Base-by-base conservation (phyloP, 2,888 invertebrate species). In the Aleiodes testaceus region DNA sequence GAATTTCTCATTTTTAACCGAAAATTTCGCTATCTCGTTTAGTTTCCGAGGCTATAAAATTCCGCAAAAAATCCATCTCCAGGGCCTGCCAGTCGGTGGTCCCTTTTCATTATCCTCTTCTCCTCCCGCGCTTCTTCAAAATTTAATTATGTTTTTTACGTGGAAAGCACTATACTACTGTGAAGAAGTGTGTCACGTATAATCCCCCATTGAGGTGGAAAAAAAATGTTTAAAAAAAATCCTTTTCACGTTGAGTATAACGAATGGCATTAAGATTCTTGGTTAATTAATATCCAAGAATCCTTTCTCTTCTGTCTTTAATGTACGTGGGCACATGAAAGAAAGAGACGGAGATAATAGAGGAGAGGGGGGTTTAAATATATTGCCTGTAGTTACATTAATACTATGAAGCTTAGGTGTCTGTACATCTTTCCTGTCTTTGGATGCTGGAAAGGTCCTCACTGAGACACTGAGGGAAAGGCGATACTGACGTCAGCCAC, bases 401-500 rank as follows among this genome's bases (percentile, higher is more conserved):
- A 53, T 53, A 45, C 53, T 30, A 53, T 18, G 12, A 20, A 18
- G 42, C 36, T 36, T 42, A 59, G 59, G 59, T 59, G 63, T 63
- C 45, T 63, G 45, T 45, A 45, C 63, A 63, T 63, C 63, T 63
- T 63, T 63, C 18, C 59, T 63, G 45, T 22, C 44, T 30, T 63
- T 1, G 45, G 63, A 82, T 82, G 81, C 82, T 81, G 82, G 79
- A 82, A 63, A 81, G 80, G 79, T 81, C 76, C 45, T 45, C 78
- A 77, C 74, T 65, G 52, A 52, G 44, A 53, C 50, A 52, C 64
- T 30, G 80, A 84, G 84, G 79, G 85, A 82, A 85, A 84, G 82
- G 83, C 81, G 74, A 77, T 67, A 72, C 69, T 85, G 86, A 86
- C 86, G 86, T 86, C 85, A 85, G 75, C 79, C 20, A 50, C 73